Conservation (phyloP, 1,140 invertebrate genomes). For the Cephus cinctus region DNA sequence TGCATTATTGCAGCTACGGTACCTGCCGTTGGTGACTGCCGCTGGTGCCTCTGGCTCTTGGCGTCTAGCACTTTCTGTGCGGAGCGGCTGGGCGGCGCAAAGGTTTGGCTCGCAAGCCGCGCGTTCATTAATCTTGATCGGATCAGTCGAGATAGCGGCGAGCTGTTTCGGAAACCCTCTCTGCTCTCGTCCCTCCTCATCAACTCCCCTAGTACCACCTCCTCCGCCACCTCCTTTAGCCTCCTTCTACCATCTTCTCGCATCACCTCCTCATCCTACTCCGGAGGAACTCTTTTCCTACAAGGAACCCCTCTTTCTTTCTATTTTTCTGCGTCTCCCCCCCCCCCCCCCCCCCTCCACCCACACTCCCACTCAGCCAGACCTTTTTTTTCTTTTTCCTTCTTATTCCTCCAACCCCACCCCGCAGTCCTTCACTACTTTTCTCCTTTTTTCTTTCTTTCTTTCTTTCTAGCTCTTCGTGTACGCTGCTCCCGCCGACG, state of each 20-base stretch:
- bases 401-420: slow-evolving; percentile 9
- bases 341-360: slow-evolving; percentile 7
- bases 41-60: too few relatives aligned
- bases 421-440: slow-evolving; percentile 12
- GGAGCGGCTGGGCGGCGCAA: slow-evolving; percentile 42
- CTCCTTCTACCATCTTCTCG: too few relatives aligned
- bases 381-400: too few relatives aligned
- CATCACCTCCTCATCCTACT: slow-evolving; percentile 16
- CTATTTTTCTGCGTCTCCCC: too few relatives aligned
- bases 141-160: slow-evolving; percentile 55
- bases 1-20: slow-evolving; percentile 44
- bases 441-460: slow-evolving; percentile 24
- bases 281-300: too few relatives aligned
- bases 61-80: too few relatives aligned
- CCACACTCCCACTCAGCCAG: too few relatives aligned
- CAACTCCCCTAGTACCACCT: slow-evolving; percentile 34
- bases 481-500: slow-evolving; percentile 27
- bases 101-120: slow-evolving; percentile 48
- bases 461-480: too few relatives aligned
- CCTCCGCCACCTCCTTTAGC: slow-evolving; percentile 25
- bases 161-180: slow-evolving; percentile 53
- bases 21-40: slow-evolving; percentile 45
- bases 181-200: slow-evolving; percentile 33
- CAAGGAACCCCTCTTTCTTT: too few relatives aligned
- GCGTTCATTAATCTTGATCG: slow-evolving; percentile 55